phyloP scores from a whole-genome alignment of 2,113 vertebrate species.

The Meriones unguiculatus region DNA sequence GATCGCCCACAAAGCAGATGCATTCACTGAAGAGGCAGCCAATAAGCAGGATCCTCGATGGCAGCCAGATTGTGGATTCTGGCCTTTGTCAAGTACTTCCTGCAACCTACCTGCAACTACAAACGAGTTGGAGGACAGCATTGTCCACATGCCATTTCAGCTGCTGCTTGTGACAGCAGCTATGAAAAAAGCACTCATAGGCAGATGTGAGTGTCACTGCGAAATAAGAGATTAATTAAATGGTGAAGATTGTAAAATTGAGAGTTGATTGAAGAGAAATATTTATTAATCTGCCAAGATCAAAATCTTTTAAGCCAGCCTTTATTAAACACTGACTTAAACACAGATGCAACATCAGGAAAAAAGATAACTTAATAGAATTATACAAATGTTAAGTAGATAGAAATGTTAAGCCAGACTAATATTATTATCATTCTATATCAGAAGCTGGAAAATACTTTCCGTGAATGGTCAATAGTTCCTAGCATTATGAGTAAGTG shows the following conservation, averaged over 20 bases:
- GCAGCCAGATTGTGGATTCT: not conserved
- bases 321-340: not conserved
- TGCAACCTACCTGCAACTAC: not conserved
- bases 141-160: not conserved
- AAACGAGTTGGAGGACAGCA: not conserved
- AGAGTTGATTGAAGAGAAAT: not conserved
- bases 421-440: not conserved
- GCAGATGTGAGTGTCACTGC: not conserved
- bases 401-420: not conserved
- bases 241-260: not conserved
- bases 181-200: not conserved
- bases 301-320: not conserved
- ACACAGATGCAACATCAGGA: not conserved
- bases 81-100: not conserved
- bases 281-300: not conserved
- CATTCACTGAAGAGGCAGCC: not conserved
- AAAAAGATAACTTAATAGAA: not conserved
- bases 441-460: not conserved
- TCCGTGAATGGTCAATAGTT: too few relatives aligned
- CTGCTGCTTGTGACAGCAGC: not conserved
- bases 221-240: not conserved
- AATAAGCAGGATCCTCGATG: not conserved
- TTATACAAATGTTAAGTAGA: not conserved
- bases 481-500: not conserved
- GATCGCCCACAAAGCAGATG: not conserved